Evolutionary conservation across 2,113 vertebrate genomes (phyloP).

Genomic region (Tenebrosternarchus preto): DNA sequence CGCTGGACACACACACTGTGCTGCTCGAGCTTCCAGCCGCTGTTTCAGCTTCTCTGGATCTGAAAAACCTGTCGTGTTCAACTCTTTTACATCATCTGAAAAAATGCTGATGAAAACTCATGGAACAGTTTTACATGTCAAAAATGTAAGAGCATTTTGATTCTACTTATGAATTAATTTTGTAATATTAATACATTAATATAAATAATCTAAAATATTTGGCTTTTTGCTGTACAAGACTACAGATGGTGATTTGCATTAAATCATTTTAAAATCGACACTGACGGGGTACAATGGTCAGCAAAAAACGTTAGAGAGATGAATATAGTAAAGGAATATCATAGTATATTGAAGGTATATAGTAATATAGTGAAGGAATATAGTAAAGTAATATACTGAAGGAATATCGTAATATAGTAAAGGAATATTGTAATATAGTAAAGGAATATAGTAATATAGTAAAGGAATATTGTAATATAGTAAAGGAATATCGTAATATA

Average conservation of each 20-base stretch:
- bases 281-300: neutral
- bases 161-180: too few relatives aligned
- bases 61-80: constrained; percentile 16
- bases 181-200: too few relatives aligned
- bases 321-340: too few relatives aligned
- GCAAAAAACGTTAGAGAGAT: neutral
- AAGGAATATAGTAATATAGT: too few relatives aligned
- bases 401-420: too few relatives aligned
- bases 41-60: constrained; percentile 21
- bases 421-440: too few relatives aligned
- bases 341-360: too few relatives aligned
- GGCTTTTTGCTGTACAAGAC: neutral
- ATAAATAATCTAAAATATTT: constrained; percentile 3
- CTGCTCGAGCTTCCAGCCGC: constrained; percentile 25
- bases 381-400: too few relatives aligned
- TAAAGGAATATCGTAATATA: too few relatives aligned
- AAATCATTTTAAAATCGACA: neutral
- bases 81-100: constrained; percentile 26
- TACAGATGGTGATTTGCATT: neutral
- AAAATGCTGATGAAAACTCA: constrained; percentile 10
- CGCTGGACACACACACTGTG: constrained; percentile 22
- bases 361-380: too few relatives aligned
- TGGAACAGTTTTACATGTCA: constrained; percentile 8
- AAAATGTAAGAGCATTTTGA: too few relatives aligned
- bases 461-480: too few relatives aligned